These are phyloP conservation scores for Miltochrista miniata DNA, from an alignment of 2,888 invertebrate genomes.

Conservation along the genomic window DNA sequence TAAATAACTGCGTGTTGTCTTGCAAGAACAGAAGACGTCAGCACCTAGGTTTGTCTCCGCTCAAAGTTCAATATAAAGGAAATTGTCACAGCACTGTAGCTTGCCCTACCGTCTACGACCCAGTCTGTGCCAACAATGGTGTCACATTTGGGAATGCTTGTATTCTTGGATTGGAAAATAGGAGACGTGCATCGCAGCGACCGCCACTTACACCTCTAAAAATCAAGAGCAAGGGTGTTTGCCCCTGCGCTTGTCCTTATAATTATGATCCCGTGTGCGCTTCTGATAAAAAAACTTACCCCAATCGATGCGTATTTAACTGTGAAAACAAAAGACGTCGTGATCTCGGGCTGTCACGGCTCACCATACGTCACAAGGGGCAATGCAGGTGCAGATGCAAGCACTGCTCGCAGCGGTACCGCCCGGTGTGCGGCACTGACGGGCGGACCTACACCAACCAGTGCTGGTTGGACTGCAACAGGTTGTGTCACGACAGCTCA, in stretches of 20 bases:
- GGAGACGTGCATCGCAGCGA: conserved; percentile 7
- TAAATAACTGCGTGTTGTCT: conserved; percentile 39
- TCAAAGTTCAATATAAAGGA: conserved; percentile 31
- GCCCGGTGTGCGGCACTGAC: conserved; percentile 46
- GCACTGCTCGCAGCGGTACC: conserved; percentile 26
- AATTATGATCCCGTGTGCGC: conserved; percentile 36
- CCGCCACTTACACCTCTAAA: conserved; percentile 15
- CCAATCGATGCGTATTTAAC: conserved; percentile 37
- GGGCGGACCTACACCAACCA: conserved; percentile 40
- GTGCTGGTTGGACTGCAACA: conserved; percentile 43
- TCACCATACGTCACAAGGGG: conserved; percentile 5
- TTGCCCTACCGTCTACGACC: conserved; percentile 33
- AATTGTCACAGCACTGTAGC: conserved; percentile 40
- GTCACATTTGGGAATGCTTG: conserved; percentile 45
- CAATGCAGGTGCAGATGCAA: conserved; percentile 13
- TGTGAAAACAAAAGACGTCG: conserved; percentile 39
- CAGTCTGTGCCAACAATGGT: conserved; percentile 48
- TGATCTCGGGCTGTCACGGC: conserved; percentile 3
- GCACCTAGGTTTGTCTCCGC: conserved; percentile 20
- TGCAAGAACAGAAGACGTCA: conserved; percentile 41
- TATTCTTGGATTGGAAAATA: conserved; percentile 39
- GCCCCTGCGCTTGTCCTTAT: conserved; percentile 37
- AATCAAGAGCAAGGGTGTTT: conserved; percentile 27
- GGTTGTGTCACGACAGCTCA: conserved; percentile 24
- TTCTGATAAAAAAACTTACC: conserved; percentile 36